Evolutionary conservation across 2,888 invertebrate species (phyloP), one percentile per base, ranked within the genome.

Genomic region (Ophion obscuratus): DNA sequence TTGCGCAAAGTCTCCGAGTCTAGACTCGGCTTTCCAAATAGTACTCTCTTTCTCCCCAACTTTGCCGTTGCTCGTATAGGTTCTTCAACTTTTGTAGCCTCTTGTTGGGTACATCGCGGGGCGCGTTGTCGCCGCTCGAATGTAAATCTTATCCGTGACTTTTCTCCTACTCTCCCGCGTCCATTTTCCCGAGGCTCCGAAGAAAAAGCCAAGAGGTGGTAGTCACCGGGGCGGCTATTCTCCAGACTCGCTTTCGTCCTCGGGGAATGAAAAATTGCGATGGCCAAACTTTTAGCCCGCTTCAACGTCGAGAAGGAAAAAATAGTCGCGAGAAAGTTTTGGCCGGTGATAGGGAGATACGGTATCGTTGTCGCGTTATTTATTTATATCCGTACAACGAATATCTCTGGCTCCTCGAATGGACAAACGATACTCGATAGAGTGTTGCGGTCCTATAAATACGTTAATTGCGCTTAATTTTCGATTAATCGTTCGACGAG

Each of bases 71-170:
- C 40, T 67, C 77, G 40, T 40, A 40, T 7, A 24, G 44, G 68
- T 77, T 67, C 67, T 59, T 57, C 20, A 40, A 40, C 0, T 40
- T 40, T 9, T 40, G 3, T 7, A 40, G 40, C 40, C 40, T 40
- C 40, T 40, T 9, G 40, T 40, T 40, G 57, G 57, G 83, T 74
- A 64, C 47, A 67, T 24, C 17, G 7, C 11, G 62, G 61, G 68
- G 61, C 76, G 80, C 57, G 71, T 61, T 68, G 40, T 17, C 73
- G 80, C 73, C 67, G 80, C 53, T 81, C 31, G 73, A 86, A 87
- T 87, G 85, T 87, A 86, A 86, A 81, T 81, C 74, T 83, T 83
- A 75, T 62, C 80, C 64, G 62, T 59, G 66, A 79, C 70, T 79
- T 61, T 79, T 61, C 77, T 81, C 77, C 70, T 64, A 9, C 40